Base-by-base conservation (phyloP, 2,888 invertebrate species). In the Meghimatium bilineatum region DNA sequence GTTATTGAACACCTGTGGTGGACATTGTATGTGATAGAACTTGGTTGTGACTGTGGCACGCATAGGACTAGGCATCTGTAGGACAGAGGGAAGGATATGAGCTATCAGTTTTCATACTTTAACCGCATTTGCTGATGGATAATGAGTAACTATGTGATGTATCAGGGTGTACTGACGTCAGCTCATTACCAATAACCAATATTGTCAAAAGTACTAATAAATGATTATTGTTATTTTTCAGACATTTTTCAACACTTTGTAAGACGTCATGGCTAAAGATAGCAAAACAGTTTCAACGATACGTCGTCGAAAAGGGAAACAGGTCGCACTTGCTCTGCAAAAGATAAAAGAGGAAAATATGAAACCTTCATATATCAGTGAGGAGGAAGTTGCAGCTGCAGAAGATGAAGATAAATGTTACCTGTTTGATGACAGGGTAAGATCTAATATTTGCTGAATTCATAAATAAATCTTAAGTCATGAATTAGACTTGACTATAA, bases 231-330 rank as follows among this genome's bases (percentile, higher is more conserved):
- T 26, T 56, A 26, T 56, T 56, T 29, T 12, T 3, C 63, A 14
- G 12, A 3, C 12, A n/a, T 63, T 56, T 29, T 23, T 63, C 10
- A 23, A 63, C 29, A 10, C n/a, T 71, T 67, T 29, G 44, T 44
- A 44, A 44, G 52, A 56, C 56, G 23, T 67, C 26, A 90, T 91
- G 91, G 87, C 89, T 12, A 91, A 90, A 80, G 90, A 89, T 78
- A 90, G 89, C 49, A 92, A 92, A 86, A 90, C 91, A 78, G 82
- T 90, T 36, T 90, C 91, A 20, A 92, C 91, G 23, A 92, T 93
- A 67, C 85, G 92, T n/a, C 87, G 92, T 75, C 85, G 90, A 72
- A 90, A 90, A 72, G 88, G 86, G 17, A 88, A 88, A 81, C 88
- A 72, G 85, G 86, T 67, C 63, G 87, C 72, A 79, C 85, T 38